Evolutionary conservation across 2,797 vertebrate species (phyloP).

Genomic region (Molossus molossus): DNA sequence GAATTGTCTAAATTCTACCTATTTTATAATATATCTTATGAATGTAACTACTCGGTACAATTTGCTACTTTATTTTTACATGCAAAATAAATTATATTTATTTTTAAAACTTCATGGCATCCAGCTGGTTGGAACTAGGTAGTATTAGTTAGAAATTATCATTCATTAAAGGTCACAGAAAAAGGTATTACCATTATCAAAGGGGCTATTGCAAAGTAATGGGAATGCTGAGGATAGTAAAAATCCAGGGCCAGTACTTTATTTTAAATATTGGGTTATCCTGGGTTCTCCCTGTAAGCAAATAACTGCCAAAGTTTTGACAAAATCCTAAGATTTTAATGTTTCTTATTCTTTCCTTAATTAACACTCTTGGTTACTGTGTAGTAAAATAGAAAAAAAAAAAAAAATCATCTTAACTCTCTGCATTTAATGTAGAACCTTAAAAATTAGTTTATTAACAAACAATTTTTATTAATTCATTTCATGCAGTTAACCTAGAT

Average conservation of each 20-base stretch:
- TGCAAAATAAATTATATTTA: not conserved
- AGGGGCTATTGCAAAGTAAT: not conserved
- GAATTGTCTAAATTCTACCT: not conserved
- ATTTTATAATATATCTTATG: not conserved
- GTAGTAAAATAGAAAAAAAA: conserved; percentile 10
- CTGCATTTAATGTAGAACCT: not conserved
- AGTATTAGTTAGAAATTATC: not conserved
- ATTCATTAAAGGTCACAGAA: not conserved
- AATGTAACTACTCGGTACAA: not conserved
- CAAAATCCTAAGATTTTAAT: not conserved
- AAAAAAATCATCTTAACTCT: not conserved
- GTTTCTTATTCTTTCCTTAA: not conserved
- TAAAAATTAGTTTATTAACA: not conserved
- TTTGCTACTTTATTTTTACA: not conserved
- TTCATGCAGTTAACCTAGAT: not conserved
- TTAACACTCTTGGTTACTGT: not conserved
- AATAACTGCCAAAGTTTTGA: not conserved
- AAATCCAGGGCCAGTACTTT: not conserved
- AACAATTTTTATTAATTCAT: not conserved
- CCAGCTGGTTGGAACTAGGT: not conserved
- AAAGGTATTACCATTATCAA: not conserved
- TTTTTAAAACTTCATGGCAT: not conserved
- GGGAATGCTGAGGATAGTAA: not conserved
- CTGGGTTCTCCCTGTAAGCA: not conserved
- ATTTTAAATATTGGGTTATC: not conserved